A percentile compares a stretch with the other conserved stretches of the same genome.
Conservation (phyloP, 92 coral and sea anemone species). For the Epizoanthus stellaris region DNA sequence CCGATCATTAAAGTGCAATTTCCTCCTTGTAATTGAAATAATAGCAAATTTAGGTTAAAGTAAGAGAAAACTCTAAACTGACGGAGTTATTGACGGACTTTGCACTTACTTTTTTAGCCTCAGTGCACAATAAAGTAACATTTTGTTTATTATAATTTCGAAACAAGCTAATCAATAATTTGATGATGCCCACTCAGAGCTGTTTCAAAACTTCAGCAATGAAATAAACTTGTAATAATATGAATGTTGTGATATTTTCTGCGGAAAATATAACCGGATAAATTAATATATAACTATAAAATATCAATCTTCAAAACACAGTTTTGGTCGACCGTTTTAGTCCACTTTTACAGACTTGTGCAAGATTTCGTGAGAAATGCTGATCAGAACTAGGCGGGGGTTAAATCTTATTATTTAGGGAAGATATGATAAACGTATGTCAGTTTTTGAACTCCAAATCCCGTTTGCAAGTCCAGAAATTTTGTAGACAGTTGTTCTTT, state of each 20-base stretch:
- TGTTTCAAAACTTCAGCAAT: conserved; percentile 13
- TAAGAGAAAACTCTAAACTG: neutral
- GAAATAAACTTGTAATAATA: conserved; percentile 1
- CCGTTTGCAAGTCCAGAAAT: no score
- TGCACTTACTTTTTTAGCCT: neutral
- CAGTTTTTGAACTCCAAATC: no score
- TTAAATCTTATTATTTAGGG: no score
- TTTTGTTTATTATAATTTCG: conserved; percentile 12
- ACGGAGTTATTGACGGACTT: neutral
- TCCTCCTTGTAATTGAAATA: neutral
- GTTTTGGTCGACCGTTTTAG: neutral
- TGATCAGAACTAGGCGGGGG: no score
- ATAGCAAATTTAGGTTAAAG: neutral
- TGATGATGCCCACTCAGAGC: neutral
- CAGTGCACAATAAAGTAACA: conserved; percentile 25
- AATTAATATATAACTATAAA: neutral
- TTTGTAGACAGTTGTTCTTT: no score
- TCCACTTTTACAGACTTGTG: no score
- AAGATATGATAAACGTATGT: no score
- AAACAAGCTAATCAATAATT: conserved; percentile 7
- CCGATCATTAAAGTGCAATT: conserved; percentile 2
- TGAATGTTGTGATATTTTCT: conserved; percentile 24
- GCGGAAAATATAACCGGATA: neutral
- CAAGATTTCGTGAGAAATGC: no score
- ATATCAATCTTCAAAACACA: neutral